Base-by-base conservation (phyloP, 1,140 invertebrate genomes). In the Telenomus remus region DNA sequence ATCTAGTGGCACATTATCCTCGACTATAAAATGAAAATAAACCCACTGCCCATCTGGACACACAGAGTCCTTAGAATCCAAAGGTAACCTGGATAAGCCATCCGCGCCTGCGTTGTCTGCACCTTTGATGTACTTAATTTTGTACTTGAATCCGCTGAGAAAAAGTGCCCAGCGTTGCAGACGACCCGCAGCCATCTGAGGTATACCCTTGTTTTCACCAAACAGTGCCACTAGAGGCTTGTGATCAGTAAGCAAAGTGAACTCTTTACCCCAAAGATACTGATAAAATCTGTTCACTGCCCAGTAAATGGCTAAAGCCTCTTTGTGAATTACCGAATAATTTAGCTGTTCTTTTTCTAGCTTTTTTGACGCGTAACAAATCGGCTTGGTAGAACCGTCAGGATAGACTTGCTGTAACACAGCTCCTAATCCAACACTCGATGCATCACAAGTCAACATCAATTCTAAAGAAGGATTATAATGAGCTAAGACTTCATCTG, bases 271-370 rank as follows among this genome's bases (percentile, higher is more conserved):
- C 88, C 88, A 54, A 78, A 91, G 48, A 76, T 88, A 91, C 16
- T 86, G 70, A 49, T 89, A 84, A 73, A 91, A 91, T 71, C 87
- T 89, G 44, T 85, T 80, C 0, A 91, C 85, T 1, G 81, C 85
- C 80, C 81, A 91, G 16, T 89, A 76, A 49, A 91, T 84, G 0
- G 85, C 83, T 33, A 91, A 78, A 11, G 86, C 87, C 80, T 92
- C 90, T 66, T 87, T 89, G 39, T 91, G 85, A 14, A 90, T 87
- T 46, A 89, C 88, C 2, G 84, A 75, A 73, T 91, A 91, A 71
- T 87, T 90, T 39, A 69, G 77, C 72, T 79, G 86, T 2, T 87
- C 64, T 33, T 78, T 48, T 27, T 56, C 75, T 14, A 91, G 70
- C 5, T 79, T 81, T 53, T 83, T 69, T 0, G 89, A 90, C 8